Percentiles rank a stretch among this genome's conserved stretches.
These are phyloP conservation scores for Lissonota sp. DNA, from an alignment of 2,888 invertebrate genomes.

Conservation along the genomic window DNA sequence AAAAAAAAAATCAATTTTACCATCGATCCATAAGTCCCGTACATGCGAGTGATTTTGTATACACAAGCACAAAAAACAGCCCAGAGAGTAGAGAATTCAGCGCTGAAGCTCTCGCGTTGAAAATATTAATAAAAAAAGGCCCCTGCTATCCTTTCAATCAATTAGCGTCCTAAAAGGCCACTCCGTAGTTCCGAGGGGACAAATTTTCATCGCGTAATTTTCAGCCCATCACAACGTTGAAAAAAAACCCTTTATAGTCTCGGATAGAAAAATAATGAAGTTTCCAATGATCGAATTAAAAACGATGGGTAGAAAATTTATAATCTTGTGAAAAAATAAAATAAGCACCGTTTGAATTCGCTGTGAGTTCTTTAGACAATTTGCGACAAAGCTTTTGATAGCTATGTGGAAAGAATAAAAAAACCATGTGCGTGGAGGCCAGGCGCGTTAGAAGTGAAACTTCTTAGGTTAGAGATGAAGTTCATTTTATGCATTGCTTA, in stretches of 20 bases:
- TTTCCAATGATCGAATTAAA: conserved; percentile 10
- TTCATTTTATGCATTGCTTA: too few relatives aligned
- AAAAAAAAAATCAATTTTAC: conserved; percentile 55
- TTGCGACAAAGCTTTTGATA: too few relatives aligned
- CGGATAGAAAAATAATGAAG: not conserved
- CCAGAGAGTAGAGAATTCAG: not conserved
- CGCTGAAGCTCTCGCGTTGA: not conserved
- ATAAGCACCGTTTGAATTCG: not conserved
- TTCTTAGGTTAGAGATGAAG: too few relatives aligned
- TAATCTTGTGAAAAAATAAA: not conserved
- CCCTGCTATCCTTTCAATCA: conserved; percentile 41
- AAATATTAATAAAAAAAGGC: conserved; percentile 4
- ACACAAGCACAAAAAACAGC: not conserved
- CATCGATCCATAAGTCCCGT: conserved; percentile 61
- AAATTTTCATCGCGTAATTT: conserved; percentile 6
- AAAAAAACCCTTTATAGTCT: not conserved
- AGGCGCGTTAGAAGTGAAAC: too few relatives aligned
- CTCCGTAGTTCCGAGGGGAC: not conserved
- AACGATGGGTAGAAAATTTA: not conserved
- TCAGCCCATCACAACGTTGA: not conserved
- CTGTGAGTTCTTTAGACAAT: too few relatives aligned
- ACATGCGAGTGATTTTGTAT: too few relatives aligned
- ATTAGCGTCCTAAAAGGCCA: conserved; percentile 40
- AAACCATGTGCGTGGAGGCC: too few relatives aligned
- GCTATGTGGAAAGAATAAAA: too few relatives aligned